Evolutionary conservation across 2,113 vertebrate genomes (phyloP), one percentile per base, ranked within the genome.

Genomic region (Pterocles orientalis): DNA sequence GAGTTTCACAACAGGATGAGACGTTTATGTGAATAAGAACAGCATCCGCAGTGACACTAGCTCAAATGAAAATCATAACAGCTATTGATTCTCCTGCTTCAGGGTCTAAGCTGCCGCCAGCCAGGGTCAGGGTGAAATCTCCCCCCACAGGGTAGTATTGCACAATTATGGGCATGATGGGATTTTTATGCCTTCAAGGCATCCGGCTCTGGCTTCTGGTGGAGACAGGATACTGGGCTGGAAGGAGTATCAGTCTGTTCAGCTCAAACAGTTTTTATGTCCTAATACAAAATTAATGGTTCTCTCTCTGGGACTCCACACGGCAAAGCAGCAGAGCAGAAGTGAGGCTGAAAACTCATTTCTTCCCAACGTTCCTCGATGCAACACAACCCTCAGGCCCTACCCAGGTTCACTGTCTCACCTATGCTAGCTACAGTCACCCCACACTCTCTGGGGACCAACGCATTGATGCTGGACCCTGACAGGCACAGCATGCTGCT

Each of bases 261-360:
- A 90, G 94, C 86, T 94, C 81, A 58, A 94, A 39, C 50, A 45
- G 88, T 75, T 97, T 97, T 97, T 96, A 96, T 96, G 90, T 86
- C 72, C 95, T 96, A 93, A 96, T 96, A 90, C 90, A 96, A 95
- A 97, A 96, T 96, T 87, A 92, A 97, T 96, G 90, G 62, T 54
- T 92, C 65, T 84, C 39, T 84, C 33, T 33, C 64, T 26, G 76
- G 65, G 48, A 51, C 65, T 88, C 47, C 50, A 31, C 0, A 7
- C 24, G 4, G 82, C 61, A 61, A 66, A 92, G 90, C 12, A n/a
- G 25, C 66, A 79, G 20, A 45, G 57, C 36, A 31, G 36, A 66
- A 87, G 20, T 3, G 10, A 21, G 33, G 51, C 23, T 51, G 41
- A 48, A 71, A 58, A 71, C 19, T 34, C 13, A 0, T 24, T 69